Evolutionary conservation across 2,113 vertebrate genomes (phyloP), one percentile per base, ranked within the genome.

Genomic region (Dolichotis patagonum): DNA sequence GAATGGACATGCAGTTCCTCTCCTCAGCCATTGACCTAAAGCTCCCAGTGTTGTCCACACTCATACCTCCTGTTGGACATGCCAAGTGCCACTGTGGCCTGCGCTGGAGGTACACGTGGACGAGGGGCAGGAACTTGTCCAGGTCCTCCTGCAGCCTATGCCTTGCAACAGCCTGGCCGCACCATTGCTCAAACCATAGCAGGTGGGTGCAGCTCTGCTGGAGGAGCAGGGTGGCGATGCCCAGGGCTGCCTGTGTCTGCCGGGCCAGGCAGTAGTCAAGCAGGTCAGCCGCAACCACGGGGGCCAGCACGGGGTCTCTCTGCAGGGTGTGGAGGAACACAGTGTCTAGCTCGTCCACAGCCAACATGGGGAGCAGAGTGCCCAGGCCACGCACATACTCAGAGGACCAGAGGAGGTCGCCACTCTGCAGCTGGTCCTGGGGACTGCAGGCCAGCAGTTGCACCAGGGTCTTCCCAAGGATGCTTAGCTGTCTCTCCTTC

Each of bases 101-200:
- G 89, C 96, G 96, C 0, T 98, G 98, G 67, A 99, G 95, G 96
- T 99, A 99, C 0, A 85, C 17, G 0, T 96, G 96, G 65, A 99
- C 2, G 0, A 99, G 96, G 0, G 99, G 98, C 49, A 99, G 98
- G 94, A 99, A 99, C 87, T 46, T 67, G 0, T 98, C 98, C 7
- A 94, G 96, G 46, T 97, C 94, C 11, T 98, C 95, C 46, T 54
- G 98, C 41, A 99, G 96, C 90, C 82, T 54, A 85, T 96, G 97
- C 58, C 95, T 92, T 38, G 97, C 82, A 9, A 80, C 94, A 0
- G 98, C 93, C 95, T 98, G 98, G 52, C 99, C 91, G 83, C 99
- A 99, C 99, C 99, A 99, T 49, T 98, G 88, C 98, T 99, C 99
- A 1, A 99, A 99, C 90, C 98, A 96, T 85, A 99, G 98, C 73